A percentile compares a stretch with the other conserved stretches of the same genome.
Evolutionary conservation across 2,797 vertebrate genomes (phyloP).

Genomic region (Molossus alvarezi): DNA sequence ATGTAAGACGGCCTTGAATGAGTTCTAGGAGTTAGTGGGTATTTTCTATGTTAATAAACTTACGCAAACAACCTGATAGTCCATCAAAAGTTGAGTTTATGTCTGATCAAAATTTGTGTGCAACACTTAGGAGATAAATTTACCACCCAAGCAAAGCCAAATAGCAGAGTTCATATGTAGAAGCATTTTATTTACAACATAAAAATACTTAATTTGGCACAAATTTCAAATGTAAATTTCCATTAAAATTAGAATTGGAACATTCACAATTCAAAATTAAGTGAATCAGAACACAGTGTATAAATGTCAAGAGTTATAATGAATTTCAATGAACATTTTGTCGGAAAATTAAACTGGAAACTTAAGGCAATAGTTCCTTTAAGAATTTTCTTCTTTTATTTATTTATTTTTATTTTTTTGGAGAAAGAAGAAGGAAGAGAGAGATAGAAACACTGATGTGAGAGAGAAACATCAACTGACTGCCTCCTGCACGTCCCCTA

Average conservation of each 20-base stretch:
- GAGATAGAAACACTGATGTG: no score
- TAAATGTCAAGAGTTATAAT: constrained; percentile 63
- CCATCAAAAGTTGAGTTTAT: constrained; percentile 71
- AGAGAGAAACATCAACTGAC: no score
- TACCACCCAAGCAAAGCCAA: constrained; percentile 36
- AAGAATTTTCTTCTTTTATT: constrained; percentile 59
- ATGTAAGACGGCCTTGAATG: constrained; percentile 28
- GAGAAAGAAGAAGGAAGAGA: no score
- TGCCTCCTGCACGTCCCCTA: no score
- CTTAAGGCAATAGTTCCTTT: constrained; percentile 44
- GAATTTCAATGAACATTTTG: constrained; percentile 44
- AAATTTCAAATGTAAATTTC: constrained; percentile 71
- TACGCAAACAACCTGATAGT: constrained; percentile 71
- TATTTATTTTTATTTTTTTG: no score
- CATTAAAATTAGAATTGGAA: constrained; percentile 62
- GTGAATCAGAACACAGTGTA: constrained; percentile 1
- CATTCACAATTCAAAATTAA: constrained; percentile 59
- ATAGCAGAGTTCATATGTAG: background rate
- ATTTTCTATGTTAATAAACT: constrained; percentile 67
- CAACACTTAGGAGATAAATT: constrained; percentile 57
- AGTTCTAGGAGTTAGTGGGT: constrained; percentile 53
- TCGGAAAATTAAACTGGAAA: constrained; percentile 61
- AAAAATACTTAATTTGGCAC: constrained; percentile 60
- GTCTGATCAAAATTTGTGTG: constrained; percentile 53
- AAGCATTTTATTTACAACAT: constrained; percentile 40